Evolutionary conservation across 1,140 invertebrate species (phyloP).

Genomic region (Caenorhabditis inopinata): DNA sequence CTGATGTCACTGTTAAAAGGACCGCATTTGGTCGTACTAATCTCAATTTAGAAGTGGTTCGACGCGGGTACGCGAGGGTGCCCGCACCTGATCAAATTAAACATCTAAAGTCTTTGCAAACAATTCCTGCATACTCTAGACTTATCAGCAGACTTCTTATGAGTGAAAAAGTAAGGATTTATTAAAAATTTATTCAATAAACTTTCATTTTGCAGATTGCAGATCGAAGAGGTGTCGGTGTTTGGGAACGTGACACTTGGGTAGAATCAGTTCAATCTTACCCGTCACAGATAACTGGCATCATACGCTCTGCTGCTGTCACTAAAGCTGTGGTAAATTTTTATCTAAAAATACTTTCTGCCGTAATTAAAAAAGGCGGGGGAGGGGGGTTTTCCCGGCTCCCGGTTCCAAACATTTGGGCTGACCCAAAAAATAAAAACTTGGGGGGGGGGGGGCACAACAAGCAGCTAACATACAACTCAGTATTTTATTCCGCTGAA

Average conservation of each 20-base stretch:
- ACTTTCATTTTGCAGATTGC: slow-evolving; percentile 47
- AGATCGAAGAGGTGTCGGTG: slow-evolving; percentile 60
- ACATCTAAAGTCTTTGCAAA: slow-evolving; percentile 60
- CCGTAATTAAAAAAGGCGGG: too few relatives aligned
- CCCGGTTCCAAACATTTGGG: too few relatives aligned
- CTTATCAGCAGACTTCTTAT: slow-evolving; percentile 60
- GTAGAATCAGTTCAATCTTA: slow-evolving; percentile 59
- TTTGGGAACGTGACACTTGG: slow-evolving; percentile 62
- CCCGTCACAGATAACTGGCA: slow-evolving; percentile 54
- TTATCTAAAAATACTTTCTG: too few relatives aligned
- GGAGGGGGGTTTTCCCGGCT: too few relatives aligned
- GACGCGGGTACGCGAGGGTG: slow-evolving; percentile 61
- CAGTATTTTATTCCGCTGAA: too few relatives aligned
- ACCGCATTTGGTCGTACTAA: slow-evolving; percentile 53
- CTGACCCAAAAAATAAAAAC: too few relatives aligned
- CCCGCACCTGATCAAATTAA: slow-evolving; percentile 53
- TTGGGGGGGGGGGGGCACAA: too few relatives aligned
- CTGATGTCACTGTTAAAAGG: slow-evolving; percentile 49
- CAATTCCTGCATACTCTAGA: slow-evolving; percentile 59
- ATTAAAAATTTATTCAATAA: neutral
- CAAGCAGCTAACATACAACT: too few relatives aligned
- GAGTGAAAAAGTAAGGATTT: slow-evolving; percentile 53
- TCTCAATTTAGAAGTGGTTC: slow-evolving; percentile 61
- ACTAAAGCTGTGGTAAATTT: slow-evolving; percentile 58
- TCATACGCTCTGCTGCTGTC: slow-evolving; percentile 53